Evolutionary conservation across 2,797 vertebrate genomes (phyloP).

Genomic region (Halcyon leucocephala): DNA sequence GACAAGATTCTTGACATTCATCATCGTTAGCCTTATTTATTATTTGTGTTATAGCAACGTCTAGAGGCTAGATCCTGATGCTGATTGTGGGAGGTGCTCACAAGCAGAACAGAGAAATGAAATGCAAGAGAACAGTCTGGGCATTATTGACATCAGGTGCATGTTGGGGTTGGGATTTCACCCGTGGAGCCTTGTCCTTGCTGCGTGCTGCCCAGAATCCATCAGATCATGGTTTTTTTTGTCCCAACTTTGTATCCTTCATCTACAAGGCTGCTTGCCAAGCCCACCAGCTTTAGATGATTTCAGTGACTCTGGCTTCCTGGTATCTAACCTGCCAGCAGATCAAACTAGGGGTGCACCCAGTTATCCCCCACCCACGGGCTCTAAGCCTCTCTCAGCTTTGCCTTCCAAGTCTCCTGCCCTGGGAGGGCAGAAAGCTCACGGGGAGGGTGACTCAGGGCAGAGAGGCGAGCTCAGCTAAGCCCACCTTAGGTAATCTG

Average conservation of each 20-base stretch:
- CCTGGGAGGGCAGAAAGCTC: neutral
- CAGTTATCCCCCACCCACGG: neutral
- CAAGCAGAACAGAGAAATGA: neutral
- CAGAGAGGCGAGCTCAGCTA: neutral
- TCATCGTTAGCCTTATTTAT: neutral
- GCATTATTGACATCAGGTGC: rapidly evolving
- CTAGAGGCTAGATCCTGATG: neutral
- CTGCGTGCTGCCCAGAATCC: neutral
- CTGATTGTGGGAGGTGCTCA: neutral
- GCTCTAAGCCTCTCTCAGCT: rapidly evolving
- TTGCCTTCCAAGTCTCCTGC: rapidly evolving
- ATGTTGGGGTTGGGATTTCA: neutral
- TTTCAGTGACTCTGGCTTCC: neutral
- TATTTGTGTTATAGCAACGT: neutral
- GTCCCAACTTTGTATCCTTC: neutral
- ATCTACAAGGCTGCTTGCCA: rapidly evolving
- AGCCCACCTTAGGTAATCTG: neutral
- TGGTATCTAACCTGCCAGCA: neutral
- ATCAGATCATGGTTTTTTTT: rapidly evolving
- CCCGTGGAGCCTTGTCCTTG: rapidly evolving
- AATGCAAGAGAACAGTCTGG: too few species aligned
- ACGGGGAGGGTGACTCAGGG: neutral
- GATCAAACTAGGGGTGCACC: neutral
- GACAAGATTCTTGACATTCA: neutral
- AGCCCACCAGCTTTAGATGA: neutral